Evolutionary conservation across 1,140 invertebrate genomes (phyloP), one percentile per base, ranked within the genome.

Genomic region (Heliconius congener): DNA sequence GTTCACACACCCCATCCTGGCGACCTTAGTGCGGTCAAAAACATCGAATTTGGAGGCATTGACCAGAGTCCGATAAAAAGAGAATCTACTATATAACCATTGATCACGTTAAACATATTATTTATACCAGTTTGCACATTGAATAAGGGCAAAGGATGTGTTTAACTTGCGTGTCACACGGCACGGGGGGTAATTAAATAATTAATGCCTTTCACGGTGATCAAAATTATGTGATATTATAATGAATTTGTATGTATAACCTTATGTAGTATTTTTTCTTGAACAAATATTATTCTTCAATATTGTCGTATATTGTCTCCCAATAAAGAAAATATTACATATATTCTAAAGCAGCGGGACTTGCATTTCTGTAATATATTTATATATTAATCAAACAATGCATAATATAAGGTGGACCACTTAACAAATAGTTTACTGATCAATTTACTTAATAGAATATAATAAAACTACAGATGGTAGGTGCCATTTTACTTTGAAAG

Each of bases 11-110:
- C 85, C 85, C 83, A 87, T 88, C 85, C 88, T 86, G 83, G 72
- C 85, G 87, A 87, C 90, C 90, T 92, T 92, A 88, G 80, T 71
- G 84, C 89, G 90, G 90, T 92, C 90, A 90, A 88, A 88, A 87
- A 85, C 89, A 75, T 82, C 83, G 79, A 74, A 76, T 76, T 78
- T 81, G 70, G 80, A 91, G 88, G 86, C 90, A 88, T 90, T 90
- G 87, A 88, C 88, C 89, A 90, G 83, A 76, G 66, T 82, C 27
- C 79, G 73, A 74, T 75, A 71, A 72, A 81, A 81, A 79, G 80
- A 86, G 76, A 85, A 73, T 86, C 71, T 72, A 39, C 71, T 39
- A 39, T 42, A 72, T 23, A n/a, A 81, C 66, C 84, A 86, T 84
- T 89, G 84, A 87, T 84, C 88, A 90, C 85, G 85, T 90, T 88